A percentile compares a stretch with the other conserved stretches of the same genome.
Conservation (phyloP, 2,113 vertebrate species). For the Myanophis thanlyinensis region DNA sequence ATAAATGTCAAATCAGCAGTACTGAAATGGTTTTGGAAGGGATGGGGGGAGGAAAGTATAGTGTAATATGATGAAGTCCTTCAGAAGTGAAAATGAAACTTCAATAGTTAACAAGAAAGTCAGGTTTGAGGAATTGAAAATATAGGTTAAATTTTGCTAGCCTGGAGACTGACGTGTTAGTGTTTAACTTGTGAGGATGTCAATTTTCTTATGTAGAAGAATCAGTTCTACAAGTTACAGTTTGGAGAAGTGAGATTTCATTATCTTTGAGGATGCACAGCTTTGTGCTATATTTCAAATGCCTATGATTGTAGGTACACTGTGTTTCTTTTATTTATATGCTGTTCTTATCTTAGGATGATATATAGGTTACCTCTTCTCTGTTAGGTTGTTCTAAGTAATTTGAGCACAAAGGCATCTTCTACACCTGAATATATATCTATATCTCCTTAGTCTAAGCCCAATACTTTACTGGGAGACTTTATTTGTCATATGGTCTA, state of each 20-base stretch:
- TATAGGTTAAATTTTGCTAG: conserved; percentile 32
- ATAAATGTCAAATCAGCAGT: conserved; percentile 33
- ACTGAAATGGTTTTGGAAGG: conserved; percentile 18
- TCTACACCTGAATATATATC: background rate
- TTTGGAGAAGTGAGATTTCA: conserved; percentile 1
- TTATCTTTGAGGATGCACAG: conserved; percentile 14
- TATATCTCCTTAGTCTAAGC: background rate
- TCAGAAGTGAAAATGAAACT: conserved; percentile 45
- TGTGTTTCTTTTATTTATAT: background rate
- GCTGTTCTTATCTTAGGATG: background rate
- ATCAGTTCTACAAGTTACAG: background rate
- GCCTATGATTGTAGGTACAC: background rate
- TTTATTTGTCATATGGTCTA: background rate
- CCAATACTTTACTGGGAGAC: background rate
- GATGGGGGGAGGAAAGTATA: conserved; percentile 19
- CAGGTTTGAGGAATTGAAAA: conserved; percentile 38
- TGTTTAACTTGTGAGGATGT: background rate
- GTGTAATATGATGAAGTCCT: conserved; percentile 22
- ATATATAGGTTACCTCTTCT: background rate
- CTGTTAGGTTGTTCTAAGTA: background rate
- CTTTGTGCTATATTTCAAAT: background rate
- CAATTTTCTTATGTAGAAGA: conserved; percentile 33
- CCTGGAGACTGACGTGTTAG: conserved; percentile 7
- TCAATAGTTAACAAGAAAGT: conserved; percentile 26
- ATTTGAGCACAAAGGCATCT: background rate